A percentile compares a stretch with the other conserved stretches of the same genome.
Conservation (phyloP, 2,113 vertebrate genomes). For the Buteo buteo region DNA sequence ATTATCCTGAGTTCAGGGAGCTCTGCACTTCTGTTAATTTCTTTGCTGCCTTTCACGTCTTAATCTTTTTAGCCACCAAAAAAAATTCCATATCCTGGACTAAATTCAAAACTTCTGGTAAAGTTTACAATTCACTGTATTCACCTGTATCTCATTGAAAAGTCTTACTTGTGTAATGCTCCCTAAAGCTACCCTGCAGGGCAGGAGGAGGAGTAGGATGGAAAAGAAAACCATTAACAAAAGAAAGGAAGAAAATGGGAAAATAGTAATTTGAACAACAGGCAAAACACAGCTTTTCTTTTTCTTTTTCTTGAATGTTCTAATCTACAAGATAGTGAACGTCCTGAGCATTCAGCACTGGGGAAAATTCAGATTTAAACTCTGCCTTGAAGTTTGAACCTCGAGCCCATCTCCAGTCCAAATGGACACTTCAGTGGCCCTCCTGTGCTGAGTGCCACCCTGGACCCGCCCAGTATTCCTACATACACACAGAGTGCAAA, state of each 20-base stretch:
- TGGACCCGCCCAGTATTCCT: background rate
- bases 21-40: background rate
- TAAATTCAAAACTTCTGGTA: conserved; percentile 31
- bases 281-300: background rate
- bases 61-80: conserved; percentile 4
- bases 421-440: background rate
- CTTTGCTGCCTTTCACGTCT: background rate
- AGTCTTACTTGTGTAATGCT: background rate
- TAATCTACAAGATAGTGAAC: background rate
- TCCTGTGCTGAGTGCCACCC: background rate
- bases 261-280: background rate
- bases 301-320: background rate
- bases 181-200: background rate
- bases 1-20: background rate
- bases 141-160: conserved; percentile 4
- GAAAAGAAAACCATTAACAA: background rate
- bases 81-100: background rate
- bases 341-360: background rate
- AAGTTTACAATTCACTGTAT: background rate
- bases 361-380: background rate
- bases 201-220: background rate
- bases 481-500: background rate
- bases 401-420: background rate
- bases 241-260: background rate
- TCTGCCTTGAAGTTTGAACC: background rate